Evolutionary conservation across 2,797 vertebrate species (phyloP).

Genomic region (Tokudaia tokunoshimensis): DNA sequence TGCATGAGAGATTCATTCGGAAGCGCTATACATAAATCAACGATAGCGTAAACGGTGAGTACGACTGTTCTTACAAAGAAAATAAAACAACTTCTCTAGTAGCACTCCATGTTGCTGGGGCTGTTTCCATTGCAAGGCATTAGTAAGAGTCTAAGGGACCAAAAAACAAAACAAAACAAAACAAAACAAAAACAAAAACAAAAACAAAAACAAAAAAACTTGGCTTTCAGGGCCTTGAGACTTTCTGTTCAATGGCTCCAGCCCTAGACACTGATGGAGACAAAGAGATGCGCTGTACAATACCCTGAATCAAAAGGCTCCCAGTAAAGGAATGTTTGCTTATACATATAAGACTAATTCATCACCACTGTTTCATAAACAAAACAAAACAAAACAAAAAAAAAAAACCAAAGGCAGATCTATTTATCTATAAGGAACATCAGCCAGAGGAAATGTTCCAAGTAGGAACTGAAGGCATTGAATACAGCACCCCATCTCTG

Average conservation of each 20-base stretch:
- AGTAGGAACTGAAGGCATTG: slow-evolving; percentile 53
- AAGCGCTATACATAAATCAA: slow-evolving; percentile 48
- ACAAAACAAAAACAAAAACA: not conserved
- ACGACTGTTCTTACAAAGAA: slow-evolving; percentile 24
- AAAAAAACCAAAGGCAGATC: not conserved
- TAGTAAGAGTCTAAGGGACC: not conserved
- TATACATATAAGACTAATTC: not conserved
- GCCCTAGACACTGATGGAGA: not conserved
- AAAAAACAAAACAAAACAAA: too few relatives aligned
- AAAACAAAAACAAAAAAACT: too few relatives aligned
- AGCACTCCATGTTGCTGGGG: not conserved
- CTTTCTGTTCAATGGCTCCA: not conserved
- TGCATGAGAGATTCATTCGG: slow-evolving; percentile 20
- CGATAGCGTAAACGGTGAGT: not conserved
- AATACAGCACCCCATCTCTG: not conserved
- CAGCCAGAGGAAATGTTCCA: slow-evolving; percentile 36
- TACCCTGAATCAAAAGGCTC: not conserved
- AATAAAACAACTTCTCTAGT: not conserved
- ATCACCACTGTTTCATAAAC: not conserved
- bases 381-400: not conserved
- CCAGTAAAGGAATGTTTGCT: not conserved
- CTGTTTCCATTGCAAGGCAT: not conserved
- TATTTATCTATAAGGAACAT: slow-evolving; percentile 24
- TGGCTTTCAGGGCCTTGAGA: not conserved
- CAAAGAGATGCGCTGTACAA: not conserved